phyloP scores from a whole-genome alignment of 2,888 invertebrate genomes.

The Agrypnus murinus region DNA sequence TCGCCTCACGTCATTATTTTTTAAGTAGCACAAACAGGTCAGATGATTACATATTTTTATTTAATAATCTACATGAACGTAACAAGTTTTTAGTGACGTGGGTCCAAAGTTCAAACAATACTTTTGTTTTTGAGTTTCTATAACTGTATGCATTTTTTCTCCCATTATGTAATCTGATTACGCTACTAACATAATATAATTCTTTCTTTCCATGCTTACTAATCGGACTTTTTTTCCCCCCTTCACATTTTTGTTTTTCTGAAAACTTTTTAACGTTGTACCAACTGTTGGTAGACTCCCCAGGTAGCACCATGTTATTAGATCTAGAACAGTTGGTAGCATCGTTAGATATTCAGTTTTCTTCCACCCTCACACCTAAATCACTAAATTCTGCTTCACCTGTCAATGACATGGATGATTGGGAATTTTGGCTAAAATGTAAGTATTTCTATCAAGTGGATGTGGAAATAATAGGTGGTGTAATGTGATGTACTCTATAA shows the following conservation, averaged over 20 bases:
- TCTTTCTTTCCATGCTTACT: conserved; percentile 47
- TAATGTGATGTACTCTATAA: neutral
- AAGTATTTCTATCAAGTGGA: conserved; percentile 59
- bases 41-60: no score
- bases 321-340: conserved; percentile 74
- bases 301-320: conserved; percentile 71
- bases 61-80: no score
- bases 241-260: conserved; percentile 13
- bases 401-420: conserved; percentile 63
- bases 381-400: conserved; percentile 56
- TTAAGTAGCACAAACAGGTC: no score
- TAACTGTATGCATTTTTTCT: no score
- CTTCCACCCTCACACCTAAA: conserved; percentile 42
- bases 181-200: conserved; percentile 36
- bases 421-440: conserved; percentile 69
- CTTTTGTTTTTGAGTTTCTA: no score
- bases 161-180: neutral
- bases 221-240: conserved; percentile 38
- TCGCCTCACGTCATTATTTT: no score
- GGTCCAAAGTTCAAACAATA: no score
- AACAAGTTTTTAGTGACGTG: no score
- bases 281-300: conserved; percentile 66
- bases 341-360: conserved; percentile 63
- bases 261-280: conserved; percentile 20
- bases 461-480: no score